Conservation (phyloP, 2,113 vertebrate species). For the Misgurnus mizolepis region DNA sequence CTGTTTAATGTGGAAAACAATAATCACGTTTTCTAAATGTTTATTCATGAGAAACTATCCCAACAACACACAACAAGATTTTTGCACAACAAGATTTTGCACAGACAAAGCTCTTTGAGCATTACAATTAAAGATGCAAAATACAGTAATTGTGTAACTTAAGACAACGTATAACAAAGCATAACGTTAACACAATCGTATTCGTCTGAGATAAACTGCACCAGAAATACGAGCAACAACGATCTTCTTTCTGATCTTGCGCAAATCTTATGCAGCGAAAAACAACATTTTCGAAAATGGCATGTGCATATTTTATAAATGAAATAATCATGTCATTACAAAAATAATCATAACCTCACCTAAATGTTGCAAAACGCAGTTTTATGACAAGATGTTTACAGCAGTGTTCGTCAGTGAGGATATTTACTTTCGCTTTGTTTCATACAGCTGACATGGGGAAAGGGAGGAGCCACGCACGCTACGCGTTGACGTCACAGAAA, state of each 20-base stretch:
- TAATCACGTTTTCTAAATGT: no score
- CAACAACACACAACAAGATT: no score
- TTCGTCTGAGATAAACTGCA: not conserved
- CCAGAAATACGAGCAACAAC: not conserved
- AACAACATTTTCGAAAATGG: not conserved
- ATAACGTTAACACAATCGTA: no score
- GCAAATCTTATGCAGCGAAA: not conserved
- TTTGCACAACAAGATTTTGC: no score
- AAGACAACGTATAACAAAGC: no score
- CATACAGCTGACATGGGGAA: not conserved
- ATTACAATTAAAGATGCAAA: not conserved
- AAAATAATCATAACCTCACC: not conserved
- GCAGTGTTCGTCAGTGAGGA: no score
- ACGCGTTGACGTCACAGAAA: constrained; percentile 41
- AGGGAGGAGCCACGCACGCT: constrained; percentile 7
- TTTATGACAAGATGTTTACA: not conserved
- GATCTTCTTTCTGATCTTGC: not conserved
- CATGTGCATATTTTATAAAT: not conserved
- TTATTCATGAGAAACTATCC: no score
- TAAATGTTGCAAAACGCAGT: not conserved
- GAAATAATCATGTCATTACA: not conserved
- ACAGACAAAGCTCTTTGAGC: not conserved
- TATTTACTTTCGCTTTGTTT: constrained; percentile 10
- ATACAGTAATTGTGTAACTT: no score
- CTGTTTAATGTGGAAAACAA: no score